phyloP scores from a whole-genome alignment of 2,113 vertebrate species.

The Tympanuchus pallidicinctus region DNA sequence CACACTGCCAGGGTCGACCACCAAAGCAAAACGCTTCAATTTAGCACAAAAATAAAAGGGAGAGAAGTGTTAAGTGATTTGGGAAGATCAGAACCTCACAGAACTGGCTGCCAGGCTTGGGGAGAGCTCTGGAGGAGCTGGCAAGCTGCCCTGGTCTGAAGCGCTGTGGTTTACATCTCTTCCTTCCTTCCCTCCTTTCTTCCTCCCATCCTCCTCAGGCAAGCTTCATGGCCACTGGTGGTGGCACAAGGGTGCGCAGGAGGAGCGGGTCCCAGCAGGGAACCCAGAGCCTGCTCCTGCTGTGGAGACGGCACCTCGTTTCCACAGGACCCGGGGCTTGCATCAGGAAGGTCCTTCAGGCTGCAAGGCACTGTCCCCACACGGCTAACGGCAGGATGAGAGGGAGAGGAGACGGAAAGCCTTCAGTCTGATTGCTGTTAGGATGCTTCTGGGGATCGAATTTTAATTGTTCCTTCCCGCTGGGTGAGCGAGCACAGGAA shows the following conservation, averaged over 20 bases:
- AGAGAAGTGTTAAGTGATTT: conserved; percentile 63
- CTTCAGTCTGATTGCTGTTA: conserved; percentile 6
- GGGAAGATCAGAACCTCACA: conserved; percentile 43
- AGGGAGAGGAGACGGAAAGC: neutral
- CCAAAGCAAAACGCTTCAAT: conserved; percentile 33
- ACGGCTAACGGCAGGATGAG: neutral
- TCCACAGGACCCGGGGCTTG: neutral
- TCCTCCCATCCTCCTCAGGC: neutral
- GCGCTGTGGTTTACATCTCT: neutral
- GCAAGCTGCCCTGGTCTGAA: conserved; percentile 1
- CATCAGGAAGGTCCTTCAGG: neutral
- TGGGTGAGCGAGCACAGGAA: conserved; percentile 23
- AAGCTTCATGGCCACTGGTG: neutral
- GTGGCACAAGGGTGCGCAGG: no score
- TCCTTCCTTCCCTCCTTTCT: conserved; percentile 35
- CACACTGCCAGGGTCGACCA: conserved; percentile 19
- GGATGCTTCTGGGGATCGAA: neutral
- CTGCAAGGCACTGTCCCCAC: neutral
- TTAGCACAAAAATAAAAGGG: conserved; percentile 57
- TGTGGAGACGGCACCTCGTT: neutral
- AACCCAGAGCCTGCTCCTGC: no score
- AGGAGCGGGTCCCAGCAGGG: no score
- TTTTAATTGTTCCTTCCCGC: conserved; percentile 54
- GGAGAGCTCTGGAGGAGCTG: conserved; percentile 46
- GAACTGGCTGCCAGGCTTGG: conserved; percentile 25